Evolutionary conservation across 92 coral and sea anemone genomes (phyloP).

Genomic region (Muricea muricata): DNA sequence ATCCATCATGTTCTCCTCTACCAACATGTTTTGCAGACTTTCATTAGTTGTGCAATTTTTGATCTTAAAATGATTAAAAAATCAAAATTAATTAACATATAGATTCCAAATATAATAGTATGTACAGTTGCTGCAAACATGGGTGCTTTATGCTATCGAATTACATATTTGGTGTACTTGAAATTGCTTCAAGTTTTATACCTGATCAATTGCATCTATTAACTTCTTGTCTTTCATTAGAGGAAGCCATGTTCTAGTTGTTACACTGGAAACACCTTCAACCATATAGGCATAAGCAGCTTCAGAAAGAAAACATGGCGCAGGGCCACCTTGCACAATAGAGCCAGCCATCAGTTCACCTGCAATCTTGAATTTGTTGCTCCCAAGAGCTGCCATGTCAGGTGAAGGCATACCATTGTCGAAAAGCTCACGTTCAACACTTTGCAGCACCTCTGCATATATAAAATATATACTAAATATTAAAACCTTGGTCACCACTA

Average conservation of each 20-base stretch:
- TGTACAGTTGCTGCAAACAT: too few relatives aligned
- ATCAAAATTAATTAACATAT: not conserved
- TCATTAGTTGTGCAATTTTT: constrained; percentile 9
- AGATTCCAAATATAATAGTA: not conserved
- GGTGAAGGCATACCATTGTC: constrained; percentile 34
- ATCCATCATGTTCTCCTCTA: constrained; percentile 21
- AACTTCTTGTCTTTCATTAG: constrained; percentile 41
- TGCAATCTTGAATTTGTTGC: constrained; percentile 11
- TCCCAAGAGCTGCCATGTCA: constrained; percentile 41
- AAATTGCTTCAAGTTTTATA: not conserved
- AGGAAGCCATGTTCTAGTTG: constrained; percentile 58
- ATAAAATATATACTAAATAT: not conserved
- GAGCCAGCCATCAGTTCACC: constrained; percentile 36
- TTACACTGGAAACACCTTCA: constrained; percentile 63
- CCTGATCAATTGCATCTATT: constrained; percentile 59
- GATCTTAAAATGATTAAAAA: not conserved
- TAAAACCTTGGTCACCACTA: too few relatives aligned
- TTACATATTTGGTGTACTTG: not conserved
- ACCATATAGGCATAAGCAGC: constrained; percentile 65
- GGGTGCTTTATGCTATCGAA: too few relatives aligned
- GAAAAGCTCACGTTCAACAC: constrained; percentile 31
- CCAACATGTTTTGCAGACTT: not conserved
- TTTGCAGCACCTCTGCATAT: constrained; percentile 27
- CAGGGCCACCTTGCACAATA: constrained; percentile 39
- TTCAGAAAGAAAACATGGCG: constrained; percentile 68